Percentiles rank a stretch among this genome's conserved stretches.
Evolutionary conservation across 2,113 vertebrate genomes (phyloP).

Genomic region (Puntigrus tetrazona): DNA sequence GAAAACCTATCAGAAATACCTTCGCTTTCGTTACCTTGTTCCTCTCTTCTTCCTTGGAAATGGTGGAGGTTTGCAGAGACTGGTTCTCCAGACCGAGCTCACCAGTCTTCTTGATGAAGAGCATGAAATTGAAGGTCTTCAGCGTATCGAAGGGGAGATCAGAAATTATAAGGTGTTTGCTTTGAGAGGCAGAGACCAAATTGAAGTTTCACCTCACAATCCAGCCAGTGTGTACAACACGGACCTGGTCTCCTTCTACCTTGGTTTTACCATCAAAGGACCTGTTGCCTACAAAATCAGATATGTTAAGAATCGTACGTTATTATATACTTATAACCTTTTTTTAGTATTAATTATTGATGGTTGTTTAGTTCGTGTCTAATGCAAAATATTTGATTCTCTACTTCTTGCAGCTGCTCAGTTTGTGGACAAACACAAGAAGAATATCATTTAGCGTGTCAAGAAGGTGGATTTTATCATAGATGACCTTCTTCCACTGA

Average conservation of each 20-base stretch:
- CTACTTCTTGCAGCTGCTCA: not conserved
- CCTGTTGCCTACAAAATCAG: constrained; percentile 8
- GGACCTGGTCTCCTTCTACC: constrained; percentile 37
- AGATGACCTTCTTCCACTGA: not conserved
- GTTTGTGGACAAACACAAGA: not conserved
- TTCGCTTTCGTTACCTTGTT: constrained; percentile 55
- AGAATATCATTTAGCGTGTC: not conserved
- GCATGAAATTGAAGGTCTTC: constrained; percentile 20
- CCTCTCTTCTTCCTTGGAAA: constrained; percentile 64
- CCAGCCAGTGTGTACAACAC: fast-evolving
- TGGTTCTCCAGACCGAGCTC: constrained; percentile 58
- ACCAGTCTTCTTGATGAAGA: constrained; percentile 23
- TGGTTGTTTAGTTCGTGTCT: not conserved
- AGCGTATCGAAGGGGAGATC: not conserved
- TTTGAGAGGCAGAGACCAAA: not conserved
- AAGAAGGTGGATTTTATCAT: not conserved
- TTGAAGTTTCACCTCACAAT: not conserved
- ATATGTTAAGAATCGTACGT: not conserved
- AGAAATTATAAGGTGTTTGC: not conserved
- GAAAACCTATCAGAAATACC: constrained; percentile 44
- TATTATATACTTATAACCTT: no score
- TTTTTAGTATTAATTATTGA: no score
- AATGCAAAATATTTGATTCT: not conserved
- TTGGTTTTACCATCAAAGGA: constrained; percentile 61
- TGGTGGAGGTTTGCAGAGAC: constrained; percentile 52